Evolutionary conservation across 53 echinoderm and acorn worm species (phyloP), one percentile per base, ranked within the genome.

Genomic region (Echinometra lucunter): DNA sequence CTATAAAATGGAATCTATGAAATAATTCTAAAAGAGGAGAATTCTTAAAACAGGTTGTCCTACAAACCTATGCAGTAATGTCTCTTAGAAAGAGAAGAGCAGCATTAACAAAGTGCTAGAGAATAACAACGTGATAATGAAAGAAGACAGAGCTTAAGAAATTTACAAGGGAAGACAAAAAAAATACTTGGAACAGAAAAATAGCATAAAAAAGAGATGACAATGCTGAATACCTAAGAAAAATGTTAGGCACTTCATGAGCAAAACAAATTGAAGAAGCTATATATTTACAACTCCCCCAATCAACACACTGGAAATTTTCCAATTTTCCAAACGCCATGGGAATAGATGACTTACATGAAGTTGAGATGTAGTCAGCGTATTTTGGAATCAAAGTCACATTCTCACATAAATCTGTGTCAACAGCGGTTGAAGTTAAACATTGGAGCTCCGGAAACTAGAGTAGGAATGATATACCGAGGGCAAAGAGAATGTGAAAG

Each of bases 351-450:
- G 44, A 23, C 23, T 19, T 74, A 74, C 44, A 42, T 81, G 21
- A 81, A 81, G 44, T 44, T 42, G 81, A 81, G 81, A 81, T 44
- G 81, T 44, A 44, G 81, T 81, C 81, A 81, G 81, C 81, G 63
- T 81, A 81, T 81, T 81, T 74, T 81, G 81, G 81, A 81, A 81
- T 81, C 81, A 81, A 81, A 81, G 81, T 81, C 81, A 81, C 81
- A 81, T 81, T 81, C 81, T 81, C 81, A 81, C 81, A 81, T 81
- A 81, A 81, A 81, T 81, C 81, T 81, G 44, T 81, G 81, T 81
- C 81, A 81, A 81, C 81, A 81, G 44, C 44, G 44, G 23, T 81
- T 16, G 44, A 81, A 21, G 44, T 44, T 44, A 81, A 53, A 81
- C 81, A 81, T 81, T 81, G 40, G 25, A 25, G 23, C 44, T 23